Percentiles rank a stretch among this genome's conserved stretches.
Evolutionary conservation across 1,140 invertebrate genomes (phyloP).

Genomic region (Caenorhabditis tropicalis): DNA sequence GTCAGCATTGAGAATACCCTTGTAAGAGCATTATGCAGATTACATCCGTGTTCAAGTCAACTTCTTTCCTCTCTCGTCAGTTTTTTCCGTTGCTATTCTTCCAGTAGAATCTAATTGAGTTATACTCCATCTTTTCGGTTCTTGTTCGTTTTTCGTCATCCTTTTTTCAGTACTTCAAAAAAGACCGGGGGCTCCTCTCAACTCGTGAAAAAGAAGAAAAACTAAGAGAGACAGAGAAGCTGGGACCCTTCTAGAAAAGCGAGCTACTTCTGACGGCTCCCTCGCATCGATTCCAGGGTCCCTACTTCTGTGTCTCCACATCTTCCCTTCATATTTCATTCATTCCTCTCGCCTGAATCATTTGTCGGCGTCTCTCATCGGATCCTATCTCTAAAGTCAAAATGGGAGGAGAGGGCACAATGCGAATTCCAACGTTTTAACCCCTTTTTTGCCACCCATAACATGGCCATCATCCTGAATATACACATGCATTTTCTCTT

Average conservation of each 20-base stretch:
- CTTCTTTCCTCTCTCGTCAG: not conserved
- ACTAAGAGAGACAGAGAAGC: conserved; percentile 27
- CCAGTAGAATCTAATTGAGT: conserved; percentile 1
- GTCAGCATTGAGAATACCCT: not conserved
- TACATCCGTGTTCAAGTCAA: not conserved
- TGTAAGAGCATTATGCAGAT: conserved; percentile 20
- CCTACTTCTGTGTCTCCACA: conserved; percentile 21
- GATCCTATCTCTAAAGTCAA: not conserved
- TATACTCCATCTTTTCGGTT: not conserved
- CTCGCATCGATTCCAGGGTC: conserved; percentile 39
- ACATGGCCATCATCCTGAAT: conserved; percentile 41
- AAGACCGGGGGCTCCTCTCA: not conserved
- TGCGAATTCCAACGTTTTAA: conserved; percentile 34
- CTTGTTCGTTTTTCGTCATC: not conserved
- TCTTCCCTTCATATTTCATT: not conserved
- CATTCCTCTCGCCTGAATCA: conserved; percentile 5
- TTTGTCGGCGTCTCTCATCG: conserved; percentile 33
- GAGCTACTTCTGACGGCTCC: conserved; percentile 15
- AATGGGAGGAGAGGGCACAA: conserved; percentile 17
- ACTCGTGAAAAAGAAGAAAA: not conserved
- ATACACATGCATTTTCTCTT: conserved; percentile 21
- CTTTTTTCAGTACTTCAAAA: not conserved
- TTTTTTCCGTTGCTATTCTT: not conserved
- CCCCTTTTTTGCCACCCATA: conserved; percentile 16
- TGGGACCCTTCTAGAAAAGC: conserved; percentile 31